Evolutionary conservation across 2,113 vertebrate genomes (phyloP), one percentile per base, ranked within the genome.

Genomic region (Nycticryphes semicollaris): DNA sequence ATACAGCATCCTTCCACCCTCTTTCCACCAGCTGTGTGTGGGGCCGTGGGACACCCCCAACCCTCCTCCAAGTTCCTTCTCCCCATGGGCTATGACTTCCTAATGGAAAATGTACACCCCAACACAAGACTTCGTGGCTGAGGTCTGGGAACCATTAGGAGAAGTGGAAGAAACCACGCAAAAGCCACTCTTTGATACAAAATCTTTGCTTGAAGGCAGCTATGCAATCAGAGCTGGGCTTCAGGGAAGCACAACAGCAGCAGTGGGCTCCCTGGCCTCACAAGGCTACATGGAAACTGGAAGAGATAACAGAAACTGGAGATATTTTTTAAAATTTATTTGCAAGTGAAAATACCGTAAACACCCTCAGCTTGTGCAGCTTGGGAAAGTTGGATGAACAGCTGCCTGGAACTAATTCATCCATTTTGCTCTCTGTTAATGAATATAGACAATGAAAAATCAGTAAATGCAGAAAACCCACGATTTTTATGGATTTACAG

Each of bases 381-480:
- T 63, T 77, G 87, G 43, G 94, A 66, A 89, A 85, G 84, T 75
- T 47, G 70, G 92, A 93, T 23, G 83, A 97, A 85, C 95, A 96
- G 95, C 95, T 93, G 95, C 74, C 78, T 89, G 70, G 84, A 93
- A 75, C 77, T 84, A 96, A 95, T 94, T 94, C 89, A 94, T 89
- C 86, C 89, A 84, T 79, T 95, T 89, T 89, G 20, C 92, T 89
- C 53, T 84, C 76, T 75, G 77, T 82, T 94, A 96, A 96, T 90
- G 86, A 92, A 91, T n/a, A 39, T 4, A 88, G 95, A 97, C 92
- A 96, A 97, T 92, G 81, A 63, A 82, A 96, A 97, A 96, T 93
- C 96, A 96, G 96, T 28, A 82, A 84, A 95, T 67, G 96, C 63
- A 91, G 92, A 91, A 96, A 31, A 21, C n/a, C 56, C 84, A 79